Percentiles rank a stretch among this genome's conserved stretches.
phyloP scores from a whole-genome alignment of 2,888 invertebrate genomes.

The Pteria penguin region DNA sequence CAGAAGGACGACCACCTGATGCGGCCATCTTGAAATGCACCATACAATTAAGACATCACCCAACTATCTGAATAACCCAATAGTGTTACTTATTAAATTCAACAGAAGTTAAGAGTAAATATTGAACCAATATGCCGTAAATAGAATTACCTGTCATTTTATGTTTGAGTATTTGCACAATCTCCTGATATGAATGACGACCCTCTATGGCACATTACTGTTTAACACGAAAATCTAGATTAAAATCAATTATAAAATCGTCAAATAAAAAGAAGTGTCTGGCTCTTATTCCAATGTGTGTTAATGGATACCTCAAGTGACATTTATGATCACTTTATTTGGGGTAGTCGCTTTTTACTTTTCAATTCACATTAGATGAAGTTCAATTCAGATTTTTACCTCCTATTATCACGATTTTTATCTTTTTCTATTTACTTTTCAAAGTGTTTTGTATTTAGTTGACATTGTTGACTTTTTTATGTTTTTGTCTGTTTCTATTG shows the following conservation, averaged over 20 bases:
- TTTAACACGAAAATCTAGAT: constrained; percentile 23
- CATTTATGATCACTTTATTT: not conserved
- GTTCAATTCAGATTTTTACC: no score
- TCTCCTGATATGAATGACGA: not conserved
- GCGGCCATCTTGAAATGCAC: not conserved
- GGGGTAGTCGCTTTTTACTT: no score
- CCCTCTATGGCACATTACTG: constrained; percentile 11
- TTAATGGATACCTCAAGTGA: constrained; percentile 13
- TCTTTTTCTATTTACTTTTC: no score
- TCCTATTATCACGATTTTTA: no score
- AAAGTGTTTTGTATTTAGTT: no score
- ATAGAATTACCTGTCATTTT: constrained; percentile 14
- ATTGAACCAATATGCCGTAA: constrained; percentile 5
- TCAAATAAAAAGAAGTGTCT: not conserved
- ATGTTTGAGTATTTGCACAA: not conserved
- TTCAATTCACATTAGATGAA: no score
- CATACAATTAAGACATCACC: not conserved
- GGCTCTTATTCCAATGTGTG: not conserved
- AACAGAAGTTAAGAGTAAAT: constrained; percentile 1
- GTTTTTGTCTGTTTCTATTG: no score
- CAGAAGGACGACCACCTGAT: not conserved
- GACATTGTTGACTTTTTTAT: no score
- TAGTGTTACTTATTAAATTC: constrained; percentile 26
- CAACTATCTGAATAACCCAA: not conserved
- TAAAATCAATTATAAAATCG: constrained; percentile 26